Evolutionary conservation across 1,140 invertebrate species (phyloP).

Genomic region (Proctacanthus coquilletti): DNA sequence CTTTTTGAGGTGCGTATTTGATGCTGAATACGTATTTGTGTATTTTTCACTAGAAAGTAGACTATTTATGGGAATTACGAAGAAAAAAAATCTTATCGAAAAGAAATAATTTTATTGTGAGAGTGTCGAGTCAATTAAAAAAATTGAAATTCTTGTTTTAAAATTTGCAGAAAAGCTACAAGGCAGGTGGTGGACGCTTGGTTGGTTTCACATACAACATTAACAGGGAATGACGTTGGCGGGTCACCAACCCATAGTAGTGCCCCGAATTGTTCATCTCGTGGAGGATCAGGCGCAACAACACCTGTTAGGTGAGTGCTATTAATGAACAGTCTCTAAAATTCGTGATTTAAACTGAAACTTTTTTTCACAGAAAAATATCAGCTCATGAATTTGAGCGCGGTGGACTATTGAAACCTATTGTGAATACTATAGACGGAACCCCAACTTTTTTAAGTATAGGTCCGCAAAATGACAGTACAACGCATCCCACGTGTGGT

Average conservation of each 20-base stretch:
- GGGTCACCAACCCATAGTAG: constrained; percentile 42
- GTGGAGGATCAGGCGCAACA: constrained; percentile 59
- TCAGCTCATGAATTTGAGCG: constrained; percentile 91
- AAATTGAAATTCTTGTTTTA: too few species aligned
- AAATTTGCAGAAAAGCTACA: constrained; percentile 64
- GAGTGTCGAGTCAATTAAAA: too few species aligned
- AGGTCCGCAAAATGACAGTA: constrained; percentile 26
- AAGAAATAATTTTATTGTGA: too few species aligned
- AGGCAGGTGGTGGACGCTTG: constrained; percentile 81
- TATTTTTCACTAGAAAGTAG: too few species aligned
- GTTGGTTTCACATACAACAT: constrained; percentile 74
- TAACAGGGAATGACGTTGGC: constrained; percentile 36
- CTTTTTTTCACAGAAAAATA: constrained; percentile 54
- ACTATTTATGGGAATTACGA: too few species aligned
- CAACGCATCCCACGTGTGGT: background rate
- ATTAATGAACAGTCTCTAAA: constrained; percentile 1
- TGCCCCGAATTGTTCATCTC: constrained; percentile 32
- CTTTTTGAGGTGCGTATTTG: constrained; percentile 59
- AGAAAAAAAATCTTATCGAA: too few species aligned
- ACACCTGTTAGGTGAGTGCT: constrained; percentile 59
- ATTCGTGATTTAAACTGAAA: background rate
- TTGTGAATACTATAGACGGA: constrained; percentile 80
- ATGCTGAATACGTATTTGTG: too few species aligned
- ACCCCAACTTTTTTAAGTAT: constrained; percentile 73
- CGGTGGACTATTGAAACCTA: constrained; percentile 76